A percentile compares a stretch with the other conserved stretches of the same genome.
These are phyloP conservation scores for Hipparchia sbordonii DNA, from an alignment of 2,888 invertebrate species.

Conservation along the genomic window DNA sequence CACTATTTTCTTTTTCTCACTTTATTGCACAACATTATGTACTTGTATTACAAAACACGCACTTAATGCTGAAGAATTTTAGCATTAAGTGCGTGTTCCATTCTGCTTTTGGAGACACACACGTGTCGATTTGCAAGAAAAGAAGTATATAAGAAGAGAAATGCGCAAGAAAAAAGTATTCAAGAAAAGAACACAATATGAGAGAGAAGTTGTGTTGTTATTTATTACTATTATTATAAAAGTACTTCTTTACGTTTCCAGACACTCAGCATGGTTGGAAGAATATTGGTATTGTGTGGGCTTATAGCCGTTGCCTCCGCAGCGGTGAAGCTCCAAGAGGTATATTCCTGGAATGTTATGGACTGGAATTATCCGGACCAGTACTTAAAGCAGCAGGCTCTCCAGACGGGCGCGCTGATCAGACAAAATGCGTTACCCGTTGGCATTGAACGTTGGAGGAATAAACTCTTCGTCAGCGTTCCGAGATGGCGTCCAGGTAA, in stretches of 20 bases:
- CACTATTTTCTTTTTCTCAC: too few relatives aligned
- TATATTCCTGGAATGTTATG: slow-evolving; percentile 88
- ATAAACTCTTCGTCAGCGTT: slow-evolving; percentile 91
- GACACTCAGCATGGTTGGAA: slow-evolving; percentile 36
- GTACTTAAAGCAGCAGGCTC: slow-evolving; percentile 83
- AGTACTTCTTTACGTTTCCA: slow-evolving; percentile 18
- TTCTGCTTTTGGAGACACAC: too few relatives aligned
- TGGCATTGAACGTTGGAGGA: slow-evolving; percentile 90
- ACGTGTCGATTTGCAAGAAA: too few relatives aligned
- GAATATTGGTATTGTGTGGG: slow-evolving; percentile 36
- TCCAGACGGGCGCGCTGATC: slow-evolving; percentile 85
- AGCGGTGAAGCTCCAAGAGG: slow-evolving; percentile 84
- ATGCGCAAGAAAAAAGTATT: too few relatives aligned
- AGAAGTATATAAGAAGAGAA: too few relatives aligned
- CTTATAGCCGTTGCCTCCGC: slow-evolving; percentile 62
- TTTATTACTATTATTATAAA: too few relatives aligned
- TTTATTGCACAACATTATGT: too few relatives aligned
- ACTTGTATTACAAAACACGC: too few relatives aligned
- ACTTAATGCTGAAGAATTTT: too few relatives aligned
- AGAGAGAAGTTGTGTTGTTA: background rate
- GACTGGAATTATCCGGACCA: slow-evolving; percentile 89
- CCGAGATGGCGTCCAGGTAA: slow-evolving; percentile 91
- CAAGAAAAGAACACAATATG: too few relatives aligned
- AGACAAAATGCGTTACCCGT: slow-evolving; percentile 92
- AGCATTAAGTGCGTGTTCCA: too few relatives aligned